A percentile compares a stretch with the other conserved stretches of the same genome.
Conservation (phyloP, 1,140 invertebrate species). For the Melipona quadrifasciata region DNA sequence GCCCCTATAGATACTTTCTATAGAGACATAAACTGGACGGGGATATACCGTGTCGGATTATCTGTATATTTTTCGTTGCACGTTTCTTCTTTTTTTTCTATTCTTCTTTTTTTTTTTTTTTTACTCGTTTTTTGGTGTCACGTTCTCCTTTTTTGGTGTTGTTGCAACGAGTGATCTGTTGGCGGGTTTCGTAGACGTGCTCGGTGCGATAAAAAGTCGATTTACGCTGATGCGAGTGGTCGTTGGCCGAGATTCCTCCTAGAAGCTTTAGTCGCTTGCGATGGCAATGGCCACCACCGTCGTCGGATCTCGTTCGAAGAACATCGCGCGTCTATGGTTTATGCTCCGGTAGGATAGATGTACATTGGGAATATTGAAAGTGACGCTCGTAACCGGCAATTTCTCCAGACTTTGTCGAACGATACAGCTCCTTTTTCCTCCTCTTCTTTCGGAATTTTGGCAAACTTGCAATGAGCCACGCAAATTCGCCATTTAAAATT, state of each 20-base stretch:
- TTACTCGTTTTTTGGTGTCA: not conserved
- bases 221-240: slow-evolving; percentile 1
- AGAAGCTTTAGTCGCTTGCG: not conserved
- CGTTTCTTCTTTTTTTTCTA: not conserved
- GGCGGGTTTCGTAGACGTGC: not conserved
- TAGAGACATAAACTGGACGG: slow-evolving; percentile 63
- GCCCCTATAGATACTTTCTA: slow-evolving; percentile 25
- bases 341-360: no score
- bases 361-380: no score
- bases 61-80: slow-evolving; percentile 6
- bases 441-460: no score
- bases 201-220: slow-evolving; percentile 20
- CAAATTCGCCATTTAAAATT: no score
- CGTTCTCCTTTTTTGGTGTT: not conserved
- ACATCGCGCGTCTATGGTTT: not conserved
- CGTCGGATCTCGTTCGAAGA: not conserved
- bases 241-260: not conserved
- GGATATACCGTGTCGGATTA: slow-evolving; percentile 57
- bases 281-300: not conserved
- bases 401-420: no score
- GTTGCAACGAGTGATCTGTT: not conserved
- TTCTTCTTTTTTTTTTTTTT: slow-evolving; percentile 6
- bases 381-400: no score
- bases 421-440: no score
- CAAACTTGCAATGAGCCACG: no score